Evolutionary conservation across 2,113 vertebrate species (phyloP).

Genomic region (Pithys albifrons): DNA sequence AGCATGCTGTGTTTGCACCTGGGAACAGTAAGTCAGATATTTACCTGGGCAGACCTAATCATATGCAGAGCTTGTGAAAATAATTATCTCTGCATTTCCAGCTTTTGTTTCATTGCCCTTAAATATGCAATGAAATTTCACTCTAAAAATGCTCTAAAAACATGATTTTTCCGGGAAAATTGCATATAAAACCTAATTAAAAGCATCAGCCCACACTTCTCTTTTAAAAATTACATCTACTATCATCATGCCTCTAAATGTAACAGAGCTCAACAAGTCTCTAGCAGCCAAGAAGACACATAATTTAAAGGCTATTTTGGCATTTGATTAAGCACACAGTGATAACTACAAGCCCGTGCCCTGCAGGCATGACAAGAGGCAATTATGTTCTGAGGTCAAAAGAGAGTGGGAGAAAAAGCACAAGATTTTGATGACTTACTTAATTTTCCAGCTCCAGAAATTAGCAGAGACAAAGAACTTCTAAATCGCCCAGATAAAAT

Average conservation of each 20-base stretch:
- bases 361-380: slow-evolving; percentile 50
- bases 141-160: slow-evolving; percentile 50
- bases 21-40: neutral
- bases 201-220: slow-evolving; percentile 48
- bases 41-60: neutral
- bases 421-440: slow-evolving; percentile 56
- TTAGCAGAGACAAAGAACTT: slow-evolving; percentile 48
- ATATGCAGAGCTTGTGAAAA: neutral
- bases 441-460: slow-evolving; percentile 58
- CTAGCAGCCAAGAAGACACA: slow-evolving; percentile 15
- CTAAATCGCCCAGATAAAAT: slow-evolving; percentile 14
- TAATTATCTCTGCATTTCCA: slow-evolving; percentile 16
- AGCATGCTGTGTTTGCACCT: neutral
- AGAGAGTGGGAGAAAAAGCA: slow-evolving; percentile 49
- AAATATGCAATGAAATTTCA: neutral
- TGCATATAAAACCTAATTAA: slow-evolving; percentile 51
- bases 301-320: slow-evolving; percentile 61
- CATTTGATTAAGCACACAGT: slow-evolving; percentile 56
- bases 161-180: slow-evolving; percentile 38
- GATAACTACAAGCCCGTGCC: slow-evolving; percentile 54
- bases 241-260: slow-evolving; percentile 26
- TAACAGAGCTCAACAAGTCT: slow-evolving; percentile 49
- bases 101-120: neutral
- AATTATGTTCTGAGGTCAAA: slow-evolving; percentile 63
- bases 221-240: slow-evolving; percentile 62